Conservation (phyloP, 2,888 invertebrate species). For the Acheta domesticus region DNA sequence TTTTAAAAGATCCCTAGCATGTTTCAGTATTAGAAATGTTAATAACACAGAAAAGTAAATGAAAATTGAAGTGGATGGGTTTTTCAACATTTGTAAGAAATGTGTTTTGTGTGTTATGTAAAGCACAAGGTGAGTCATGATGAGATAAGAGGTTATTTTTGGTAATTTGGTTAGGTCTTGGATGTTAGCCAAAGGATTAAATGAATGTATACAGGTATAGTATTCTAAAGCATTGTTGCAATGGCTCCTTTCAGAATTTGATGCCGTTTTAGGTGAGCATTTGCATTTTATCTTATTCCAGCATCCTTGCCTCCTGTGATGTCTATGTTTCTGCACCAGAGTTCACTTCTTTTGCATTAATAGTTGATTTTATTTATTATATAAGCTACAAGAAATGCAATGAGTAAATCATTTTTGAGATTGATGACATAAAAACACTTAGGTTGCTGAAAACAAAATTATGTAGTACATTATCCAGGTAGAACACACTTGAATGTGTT, state of each 20-base stretch:
- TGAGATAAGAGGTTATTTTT: too few species aligned
- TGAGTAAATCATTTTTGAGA: neutral
- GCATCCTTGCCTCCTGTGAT: slow-evolving; percentile 18
- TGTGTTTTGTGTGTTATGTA: too few species aligned
- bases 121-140: too few species aligned
- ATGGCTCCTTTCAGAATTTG: neutral
- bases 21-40: too few species aligned
- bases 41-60: too few species aligned
- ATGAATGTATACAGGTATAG: neutral
- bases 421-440: neutral
- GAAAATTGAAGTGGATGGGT: too few species aligned
- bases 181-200: too few species aligned
- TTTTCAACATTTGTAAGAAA: too few species aligned
- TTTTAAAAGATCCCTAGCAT: too few species aligned
- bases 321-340: slow-evolving; percentile 11
- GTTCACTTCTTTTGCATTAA: slow-evolving; percentile 18
- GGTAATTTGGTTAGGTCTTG: too few species aligned
- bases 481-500: neutral
- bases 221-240: neutral
- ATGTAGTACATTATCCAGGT: slow-evolving; percentile 2
- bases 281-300: slow-evolving; percentile 8
- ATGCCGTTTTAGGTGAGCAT: neutral
- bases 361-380: neutral
- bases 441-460: neutral
- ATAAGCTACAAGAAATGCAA: neutral